A percentile compares a stretch with the other conserved stretches of the same genome.
Conservation (phyloP, 2,113 vertebrate genomes). For the Ahaetulla prasina region DNA sequence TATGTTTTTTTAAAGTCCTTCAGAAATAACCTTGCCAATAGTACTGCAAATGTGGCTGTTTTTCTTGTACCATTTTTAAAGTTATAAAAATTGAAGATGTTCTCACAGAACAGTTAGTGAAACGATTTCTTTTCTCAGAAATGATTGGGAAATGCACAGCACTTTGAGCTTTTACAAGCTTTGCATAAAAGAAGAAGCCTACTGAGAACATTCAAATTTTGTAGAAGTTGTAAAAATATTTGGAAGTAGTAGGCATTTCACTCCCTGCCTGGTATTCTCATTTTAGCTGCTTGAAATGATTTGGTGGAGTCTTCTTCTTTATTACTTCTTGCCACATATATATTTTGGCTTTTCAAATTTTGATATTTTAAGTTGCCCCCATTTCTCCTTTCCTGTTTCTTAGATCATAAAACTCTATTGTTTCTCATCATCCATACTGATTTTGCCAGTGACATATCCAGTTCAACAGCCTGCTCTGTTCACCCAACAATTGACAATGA, state of each 20-base stretch:
- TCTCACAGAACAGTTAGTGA: not conserved
- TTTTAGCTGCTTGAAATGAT: not conserved
- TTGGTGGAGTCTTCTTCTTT: not conserved
- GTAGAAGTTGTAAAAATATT: not conserved
- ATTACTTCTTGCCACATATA: not conserved
- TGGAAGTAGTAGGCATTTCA: not conserved
- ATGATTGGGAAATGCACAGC: not conserved
- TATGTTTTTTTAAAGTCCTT: not conserved
- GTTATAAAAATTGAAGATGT: not conserved
- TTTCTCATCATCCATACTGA: not conserved
- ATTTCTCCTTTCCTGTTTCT: not conserved
- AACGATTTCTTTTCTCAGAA: not conserved
- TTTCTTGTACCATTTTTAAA: not conserved
- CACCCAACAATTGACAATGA: not conserved
- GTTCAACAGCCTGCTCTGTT: not conserved
- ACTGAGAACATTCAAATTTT: not conserved
- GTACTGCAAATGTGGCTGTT: not conserved
- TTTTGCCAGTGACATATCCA: not conserved
- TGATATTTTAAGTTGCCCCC: not conserved
- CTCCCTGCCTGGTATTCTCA: not conserved
- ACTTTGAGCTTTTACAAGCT: not conserved
- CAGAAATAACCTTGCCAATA: not conserved
- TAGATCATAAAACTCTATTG: not conserved
- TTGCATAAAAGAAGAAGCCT: not conserved
- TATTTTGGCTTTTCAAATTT: not conserved